Evolutionary conservation across 2,888 invertebrate genomes (phyloP).

Genomic region (Archips xylosteana): DNA sequence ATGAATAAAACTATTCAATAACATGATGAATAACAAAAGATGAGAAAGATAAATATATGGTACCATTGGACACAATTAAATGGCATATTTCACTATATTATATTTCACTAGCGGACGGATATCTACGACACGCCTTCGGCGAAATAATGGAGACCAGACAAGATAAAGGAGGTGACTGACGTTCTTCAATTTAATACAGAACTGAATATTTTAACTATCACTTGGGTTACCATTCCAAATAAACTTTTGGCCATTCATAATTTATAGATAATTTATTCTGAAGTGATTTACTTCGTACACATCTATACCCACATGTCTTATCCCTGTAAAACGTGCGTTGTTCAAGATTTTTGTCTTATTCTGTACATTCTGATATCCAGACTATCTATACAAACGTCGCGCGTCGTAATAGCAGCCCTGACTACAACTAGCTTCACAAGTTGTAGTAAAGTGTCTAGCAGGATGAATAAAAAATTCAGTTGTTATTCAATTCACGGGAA

Average conservation of each 20-base stretch:
- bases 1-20: conserved; percentile 16
- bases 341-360: too few relatives aligned
- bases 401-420: not conserved
- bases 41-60: conserved; percentile 12
- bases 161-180: conserved; percentile 24
- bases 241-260: too few relatives aligned
- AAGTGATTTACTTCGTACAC: too few relatives aligned
- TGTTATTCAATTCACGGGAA: conserved; percentile 2
- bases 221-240: not conserved
- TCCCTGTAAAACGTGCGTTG: too few relatives aligned
- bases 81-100: not conserved
- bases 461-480: not conserved
- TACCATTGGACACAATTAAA: not conserved
- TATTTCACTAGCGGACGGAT: not conserved
- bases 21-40: not conserved
- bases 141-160: conserved; percentile 18
- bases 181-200: not conserved
- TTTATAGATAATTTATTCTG: too few relatives aligned
- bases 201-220: not conserved
- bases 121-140: conserved; percentile 21
- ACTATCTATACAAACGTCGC: too few relatives aligned
- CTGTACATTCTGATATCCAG: too few relatives aligned
- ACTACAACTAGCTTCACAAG: not conserved
- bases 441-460: not conserved
- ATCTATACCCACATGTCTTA: too few relatives aligned